Base-by-base conservation (phyloP, 2,888 invertebrate genomes). In the Cistogaster globosa region DNA sequence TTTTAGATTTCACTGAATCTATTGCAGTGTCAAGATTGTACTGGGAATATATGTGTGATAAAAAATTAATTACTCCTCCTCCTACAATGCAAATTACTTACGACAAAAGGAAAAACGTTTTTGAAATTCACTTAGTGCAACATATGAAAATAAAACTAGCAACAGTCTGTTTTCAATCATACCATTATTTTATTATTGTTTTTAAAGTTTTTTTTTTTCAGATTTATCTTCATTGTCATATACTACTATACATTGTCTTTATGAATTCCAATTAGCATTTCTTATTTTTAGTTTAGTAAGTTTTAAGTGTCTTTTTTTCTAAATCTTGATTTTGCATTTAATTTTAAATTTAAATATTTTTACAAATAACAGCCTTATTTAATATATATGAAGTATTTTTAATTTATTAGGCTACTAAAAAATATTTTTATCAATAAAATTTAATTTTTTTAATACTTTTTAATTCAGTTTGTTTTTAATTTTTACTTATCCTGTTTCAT, bases 361-460 rank as follows among this genome's bases (percentile, higher is more conserved):
- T 91, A 91, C 91, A 91, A 89, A 91, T 91, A 91, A 91, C 91
- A 91, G 91, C 91, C 91, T 90, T 91, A 91, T 90, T 91, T 90
- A 91, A 90, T 88, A 88, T 69, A 55, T 80, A 72, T 65, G 26
- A 69, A 69, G 65, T 78, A 11, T 65, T 89, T 18, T 38, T 53
- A 62, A 42, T 16, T 58, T 58, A 53, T 58, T 75, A 74, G 36
- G 45, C 75, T 76, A 82, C 81, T 22, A 57, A 75, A 74, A 60
- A 75, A 69, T 89, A 87, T 86, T 36, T 42, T 20, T 32, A 32
- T 32, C 0, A 32, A 7, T 32, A 32, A 32, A 26, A 32, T 32
- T 5, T 32, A 32, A 32, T 32, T 32, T 32, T 32, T 32, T 32
- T 75, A 65, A 58, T 22, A 75, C 62, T 88, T 82, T 87, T 84